phyloP scores from a whole-genome alignment of 2,888 invertebrate genomes.

The Meta bourneti region DNA sequence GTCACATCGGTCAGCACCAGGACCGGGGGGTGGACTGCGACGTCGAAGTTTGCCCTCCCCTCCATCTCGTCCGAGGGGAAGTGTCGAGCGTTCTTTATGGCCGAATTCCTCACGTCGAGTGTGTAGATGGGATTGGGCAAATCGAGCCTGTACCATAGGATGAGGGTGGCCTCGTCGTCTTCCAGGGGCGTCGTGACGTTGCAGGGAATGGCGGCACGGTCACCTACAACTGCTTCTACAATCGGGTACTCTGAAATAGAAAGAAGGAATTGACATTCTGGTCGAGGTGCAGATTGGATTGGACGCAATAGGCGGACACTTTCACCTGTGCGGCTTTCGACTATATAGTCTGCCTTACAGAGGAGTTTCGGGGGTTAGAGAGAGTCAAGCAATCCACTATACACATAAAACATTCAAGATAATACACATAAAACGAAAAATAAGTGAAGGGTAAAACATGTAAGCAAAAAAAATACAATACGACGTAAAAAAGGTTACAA shows the following conservation, averaged over 20 bases:
- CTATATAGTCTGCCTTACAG: too few relatives aligned
- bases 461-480: too few relatives aligned
- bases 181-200: conserved; percentile 55
- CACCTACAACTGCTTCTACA: conserved; percentile 63
- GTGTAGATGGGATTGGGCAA: conserved; percentile 75
- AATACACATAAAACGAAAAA: too few relatives aligned
- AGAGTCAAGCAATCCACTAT: too few relatives aligned
- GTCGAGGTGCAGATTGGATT: too few relatives aligned
- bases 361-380: too few relatives aligned
- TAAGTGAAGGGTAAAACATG: too few relatives aligned
- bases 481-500: too few relatives aligned
- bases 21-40: conserved; percentile 55
- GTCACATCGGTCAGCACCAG: conserved; percentile 50
- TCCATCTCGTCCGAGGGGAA: conserved; percentile 66
- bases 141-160: conserved; percentile 74
- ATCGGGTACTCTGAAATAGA: conserved; percentile 17
- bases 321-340: too few relatives aligned
- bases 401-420: too few relatives aligned
- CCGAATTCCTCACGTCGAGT: conserved; percentile 58
- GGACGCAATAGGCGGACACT: too few relatives aligned
- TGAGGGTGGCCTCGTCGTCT: conserved; percentile 68
- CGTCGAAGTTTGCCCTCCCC: conserved; percentile 58
- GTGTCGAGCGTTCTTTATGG: conserved; percentile 63
- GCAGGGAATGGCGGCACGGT: conserved; percentile 61
- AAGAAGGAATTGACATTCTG: neutral